These are phyloP conservation scores for Hermetia illucens DNA, from an alignment of 1,140 invertebrate genomes.

Conservation along the genomic window DNA sequence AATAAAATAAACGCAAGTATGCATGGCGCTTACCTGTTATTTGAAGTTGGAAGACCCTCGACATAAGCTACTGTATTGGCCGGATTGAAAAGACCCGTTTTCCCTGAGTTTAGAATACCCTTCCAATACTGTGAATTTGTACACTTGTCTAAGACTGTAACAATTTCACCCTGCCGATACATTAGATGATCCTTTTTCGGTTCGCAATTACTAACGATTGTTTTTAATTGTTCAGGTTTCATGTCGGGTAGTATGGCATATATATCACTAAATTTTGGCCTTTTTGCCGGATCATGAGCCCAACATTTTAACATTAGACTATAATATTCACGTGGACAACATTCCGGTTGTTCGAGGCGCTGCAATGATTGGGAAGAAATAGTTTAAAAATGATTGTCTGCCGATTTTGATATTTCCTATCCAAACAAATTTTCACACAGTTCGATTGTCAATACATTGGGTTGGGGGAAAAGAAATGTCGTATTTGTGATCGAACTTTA, in stretches of 20 bases:
- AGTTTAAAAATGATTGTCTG: constrained; percentile 1
- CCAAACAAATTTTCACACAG: too few relatives aligned
- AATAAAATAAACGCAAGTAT: too few relatives aligned
- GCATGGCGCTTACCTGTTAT: constrained; percentile 16
- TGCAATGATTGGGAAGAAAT: constrained; percentile 27
- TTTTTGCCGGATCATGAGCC: constrained; percentile 76
- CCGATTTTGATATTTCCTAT: too few relatives aligned
- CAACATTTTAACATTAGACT: constrained; percentile 89
- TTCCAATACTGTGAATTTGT: constrained; percentile 54
- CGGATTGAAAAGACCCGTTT: constrained; percentile 81
- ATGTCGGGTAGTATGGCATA: constrained; percentile 64
- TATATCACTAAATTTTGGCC: constrained; percentile 85
- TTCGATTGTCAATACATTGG: too few relatives aligned
- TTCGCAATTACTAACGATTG: constrained; percentile 30
- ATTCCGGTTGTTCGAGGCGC: constrained; percentile 81
- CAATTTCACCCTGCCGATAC: constrained; percentile 79
- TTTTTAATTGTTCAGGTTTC: constrained; percentile 81
- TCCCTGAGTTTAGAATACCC: constrained; percentile 68
- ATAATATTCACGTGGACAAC: constrained; percentile 90
- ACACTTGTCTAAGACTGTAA: constrained; percentile 84
- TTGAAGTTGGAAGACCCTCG: constrained; percentile 52
- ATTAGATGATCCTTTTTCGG: constrained; percentile 49
- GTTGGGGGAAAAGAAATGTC: too few relatives aligned
- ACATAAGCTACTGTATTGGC: constrained; percentile 77
- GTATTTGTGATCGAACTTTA: too few relatives aligned